Base-by-base conservation (phyloP, 2,797 vertebrate genomes). In the Tenualosa ilisha region DNA sequence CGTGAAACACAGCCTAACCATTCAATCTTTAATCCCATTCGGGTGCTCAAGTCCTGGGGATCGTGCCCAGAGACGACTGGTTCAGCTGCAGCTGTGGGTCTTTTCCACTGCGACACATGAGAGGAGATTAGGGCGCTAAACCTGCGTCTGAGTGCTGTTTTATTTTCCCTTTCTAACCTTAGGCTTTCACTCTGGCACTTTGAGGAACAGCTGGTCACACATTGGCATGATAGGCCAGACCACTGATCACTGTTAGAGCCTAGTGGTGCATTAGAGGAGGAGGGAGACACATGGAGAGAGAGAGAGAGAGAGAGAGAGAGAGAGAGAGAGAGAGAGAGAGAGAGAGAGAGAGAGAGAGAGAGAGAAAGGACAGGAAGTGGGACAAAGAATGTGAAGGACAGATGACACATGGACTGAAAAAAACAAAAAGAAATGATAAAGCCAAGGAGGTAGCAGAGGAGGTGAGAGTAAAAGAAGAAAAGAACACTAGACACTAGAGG, bases 381-480 rank as follows among this genome's bases (percentile, higher is more conserved):
- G 31, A 84, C 90, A 87, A 87, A 90, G 85, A 88, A 85, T 0
- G 31, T 31, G 31, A 31, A 82, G 13, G 83, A 85, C 75, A 85
- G 82, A 85, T 84, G 81, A 90, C 46, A 46, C 46, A 3, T 4
- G 46, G 46, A 46, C 3, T 43, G 85, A n/a, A 65, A 51, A 26
- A 3, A 31, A 11, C 46, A 46, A 46, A 46, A 46, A 46, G 1
- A 46, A 46, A 3, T 46, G 46, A 46, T 46, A 2, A 46, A 46
- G 7, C 46, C 3, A 46, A 7, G 7, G 46, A 46, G 46, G 46
- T 46, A 7, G 46, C 86, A 85, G 86, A 91, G 89, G 85, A 86
- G 49, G 17, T 63, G 84, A 75, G 86, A 84, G 90, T 87, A 87
- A 89, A 85, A 88, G 81, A 85, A 75, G 13, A 82, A 85, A 81